Conservation (phyloP, 2,888 invertebrate species). For the Philhelius pedissequus region DNA sequence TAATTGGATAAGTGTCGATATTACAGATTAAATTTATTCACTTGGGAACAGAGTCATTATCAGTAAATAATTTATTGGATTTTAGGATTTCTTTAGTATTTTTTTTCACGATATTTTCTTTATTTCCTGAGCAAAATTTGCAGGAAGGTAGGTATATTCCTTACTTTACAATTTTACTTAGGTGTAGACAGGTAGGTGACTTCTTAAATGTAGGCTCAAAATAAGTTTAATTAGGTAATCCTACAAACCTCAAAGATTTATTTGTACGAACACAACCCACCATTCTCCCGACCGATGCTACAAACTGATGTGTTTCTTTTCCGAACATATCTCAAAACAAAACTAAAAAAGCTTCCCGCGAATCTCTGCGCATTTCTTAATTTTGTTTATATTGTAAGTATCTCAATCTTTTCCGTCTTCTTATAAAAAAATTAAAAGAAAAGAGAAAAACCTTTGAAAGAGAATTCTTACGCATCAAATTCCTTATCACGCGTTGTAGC, state of each 20-base stretch:
- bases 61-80: too few relatives aligned
- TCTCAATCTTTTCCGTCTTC: conserved; percentile 17
- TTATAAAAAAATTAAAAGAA: conserved; percentile 23
- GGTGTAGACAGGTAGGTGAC: background rate
- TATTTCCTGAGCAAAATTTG: background rate
- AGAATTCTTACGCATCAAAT: conserved; percentile 44
- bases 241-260: conserved; percentile 39
- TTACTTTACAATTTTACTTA: too few relatives aligned
- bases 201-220: background rate
- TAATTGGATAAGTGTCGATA: too few relatives aligned
- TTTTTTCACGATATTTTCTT: background rate
- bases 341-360: conserved; percentile 62
- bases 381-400: conserved; percentile 20
- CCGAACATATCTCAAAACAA: conserved; percentile 66
- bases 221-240: background rate
- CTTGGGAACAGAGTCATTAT: too few relatives aligned
- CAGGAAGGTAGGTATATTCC: too few relatives aligned
- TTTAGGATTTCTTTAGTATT: too few relatives aligned
- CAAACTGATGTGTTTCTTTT: conserved; percentile 60
- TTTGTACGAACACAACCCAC: conserved; percentile 64
- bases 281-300: conserved; percentile 48
- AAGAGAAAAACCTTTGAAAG: conserved; percentile 45
- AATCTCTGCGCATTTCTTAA: conserved; percentile 41
- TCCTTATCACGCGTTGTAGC: background rate
- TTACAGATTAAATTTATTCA: too few relatives aligned